Evolutionary conservation across 2,113 vertebrate genomes (phyloP).

Genomic region (Gallinago jamesoni): DNA sequence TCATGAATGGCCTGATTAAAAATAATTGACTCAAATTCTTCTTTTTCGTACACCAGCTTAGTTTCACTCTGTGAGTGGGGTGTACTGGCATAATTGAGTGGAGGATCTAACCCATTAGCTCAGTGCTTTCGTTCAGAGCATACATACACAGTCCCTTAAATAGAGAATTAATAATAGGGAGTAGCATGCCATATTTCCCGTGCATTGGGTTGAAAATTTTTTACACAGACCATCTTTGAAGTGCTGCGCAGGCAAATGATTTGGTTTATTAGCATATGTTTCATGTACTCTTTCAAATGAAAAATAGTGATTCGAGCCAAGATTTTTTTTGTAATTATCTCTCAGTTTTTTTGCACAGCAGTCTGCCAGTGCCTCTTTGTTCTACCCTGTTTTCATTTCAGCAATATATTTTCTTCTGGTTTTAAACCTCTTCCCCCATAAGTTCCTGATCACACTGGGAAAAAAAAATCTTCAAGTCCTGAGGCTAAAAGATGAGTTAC

Average conservation of each 20-base stretch:
- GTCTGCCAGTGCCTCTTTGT: not conserved
- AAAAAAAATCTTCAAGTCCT: not conserved
- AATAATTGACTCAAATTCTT: not conserved
- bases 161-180: not conserved
- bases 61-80: not conserved
- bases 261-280: constrained; percentile 46
- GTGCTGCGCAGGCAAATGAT: constrained; percentile 5
- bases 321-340: constrained; percentile 18
- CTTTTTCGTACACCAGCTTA: not conserved
- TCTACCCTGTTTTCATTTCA: constrained; percentile 7
- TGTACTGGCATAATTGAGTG: not conserved
- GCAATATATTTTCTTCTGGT: not conserved
- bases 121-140: not conserved
- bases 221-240: constrained; percentile 39
- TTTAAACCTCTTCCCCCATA: not conserved
- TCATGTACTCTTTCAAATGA: constrained; percentile 24
- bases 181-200: not conserved
- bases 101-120: not conserved
- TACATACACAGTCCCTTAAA: not conserved
- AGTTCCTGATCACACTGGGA: not conserved
- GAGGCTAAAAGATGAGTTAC: not conserved
- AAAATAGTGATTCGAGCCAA: constrained; percentile 8
- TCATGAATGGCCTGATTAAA: not conserved
- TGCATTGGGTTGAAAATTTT: constrained; percentile 8
- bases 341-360: constrained; percentile 4